Evolutionary conservation across 2,888 invertebrate genomes (phyloP).

Genomic region (Uropetala carovei): DNA sequence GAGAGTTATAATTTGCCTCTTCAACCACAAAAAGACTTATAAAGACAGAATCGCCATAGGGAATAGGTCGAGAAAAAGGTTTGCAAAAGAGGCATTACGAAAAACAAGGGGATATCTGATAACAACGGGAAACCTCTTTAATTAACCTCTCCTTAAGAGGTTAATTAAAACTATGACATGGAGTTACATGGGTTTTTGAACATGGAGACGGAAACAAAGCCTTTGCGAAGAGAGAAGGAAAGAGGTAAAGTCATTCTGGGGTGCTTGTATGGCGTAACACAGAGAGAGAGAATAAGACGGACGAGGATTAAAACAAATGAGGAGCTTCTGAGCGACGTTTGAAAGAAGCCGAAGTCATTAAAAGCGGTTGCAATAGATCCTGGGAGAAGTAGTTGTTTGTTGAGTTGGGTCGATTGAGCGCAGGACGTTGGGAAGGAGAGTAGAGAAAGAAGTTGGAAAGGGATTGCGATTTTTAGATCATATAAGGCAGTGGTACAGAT

Average conservation of each 20-base stretch:
- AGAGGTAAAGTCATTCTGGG: background rate
- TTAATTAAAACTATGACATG: background rate
- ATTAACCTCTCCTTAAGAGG: background rate
- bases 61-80: background rate
- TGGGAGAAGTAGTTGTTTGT: background rate
- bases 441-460: background rate
- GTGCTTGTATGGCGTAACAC: too few species aligned
- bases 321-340: background rate
- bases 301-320: conserved; percentile 5
- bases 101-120: background rate
- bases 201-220: background rate
- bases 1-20: background rate
- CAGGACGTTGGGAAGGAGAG: background rate
- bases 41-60: background rate
- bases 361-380: background rate
- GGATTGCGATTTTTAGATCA: conserved; percentile 4
- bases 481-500: conserved; percentile 1
- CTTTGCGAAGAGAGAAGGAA: background rate
- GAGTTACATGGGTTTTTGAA: background rate
- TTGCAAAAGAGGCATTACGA: background rate
- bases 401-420: background rate
- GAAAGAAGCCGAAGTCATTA: background rate
- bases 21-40: background rate
- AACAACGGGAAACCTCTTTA: background rate
- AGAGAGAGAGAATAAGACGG: background rate